These are phyloP conservation scores for Antitype chi DNA, from an alignment of 2,888 invertebrate genomes.

Conservation along the genomic window DNA sequence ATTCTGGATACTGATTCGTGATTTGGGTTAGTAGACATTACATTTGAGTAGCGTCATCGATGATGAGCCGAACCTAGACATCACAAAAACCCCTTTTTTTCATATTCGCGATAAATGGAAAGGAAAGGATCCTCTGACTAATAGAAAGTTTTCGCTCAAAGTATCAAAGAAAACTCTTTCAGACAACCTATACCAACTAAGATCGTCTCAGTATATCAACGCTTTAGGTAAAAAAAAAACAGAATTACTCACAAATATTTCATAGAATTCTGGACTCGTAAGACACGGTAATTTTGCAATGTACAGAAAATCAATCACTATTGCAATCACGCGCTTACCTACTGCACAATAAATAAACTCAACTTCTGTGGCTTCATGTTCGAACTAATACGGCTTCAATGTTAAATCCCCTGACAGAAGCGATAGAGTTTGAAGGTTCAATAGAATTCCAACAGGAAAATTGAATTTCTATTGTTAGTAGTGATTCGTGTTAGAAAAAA, in stretches of 20 bases:
- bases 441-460: slow-evolving; percentile 51
- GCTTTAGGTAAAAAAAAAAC: too few relatives aligned
- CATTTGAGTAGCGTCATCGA: not conserved
- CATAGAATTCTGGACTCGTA: not conserved
- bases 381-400: slow-evolving; percentile 21
- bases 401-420: slow-evolving; percentile 5
- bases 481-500: slow-evolving; percentile 38
- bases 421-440: slow-evolving; percentile 21
- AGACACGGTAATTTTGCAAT: not conserved
- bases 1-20: too few relatives aligned
- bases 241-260: not conserved
- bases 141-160: too few relatives aligned
- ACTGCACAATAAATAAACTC: slow-evolving; percentile 15
- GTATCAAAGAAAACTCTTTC: too few relatives aligned
- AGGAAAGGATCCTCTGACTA: not conserved
- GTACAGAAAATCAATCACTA: not conserved
- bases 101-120: not conserved
- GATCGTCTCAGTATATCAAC: too few relatives aligned
- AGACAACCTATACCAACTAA: too few relatives aligned
- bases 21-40: not conserved
- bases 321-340: slow-evolving; percentile 2
- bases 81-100: not conserved
- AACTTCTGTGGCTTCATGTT: slow-evolving; percentile 11
- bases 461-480: slow-evolving; percentile 42
- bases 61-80: not conserved